Evolutionary conservation across 2,888 invertebrate species (phyloP), one percentile per base, ranked within the genome.

Genomic region (Criorhina ranunculi): DNA sequence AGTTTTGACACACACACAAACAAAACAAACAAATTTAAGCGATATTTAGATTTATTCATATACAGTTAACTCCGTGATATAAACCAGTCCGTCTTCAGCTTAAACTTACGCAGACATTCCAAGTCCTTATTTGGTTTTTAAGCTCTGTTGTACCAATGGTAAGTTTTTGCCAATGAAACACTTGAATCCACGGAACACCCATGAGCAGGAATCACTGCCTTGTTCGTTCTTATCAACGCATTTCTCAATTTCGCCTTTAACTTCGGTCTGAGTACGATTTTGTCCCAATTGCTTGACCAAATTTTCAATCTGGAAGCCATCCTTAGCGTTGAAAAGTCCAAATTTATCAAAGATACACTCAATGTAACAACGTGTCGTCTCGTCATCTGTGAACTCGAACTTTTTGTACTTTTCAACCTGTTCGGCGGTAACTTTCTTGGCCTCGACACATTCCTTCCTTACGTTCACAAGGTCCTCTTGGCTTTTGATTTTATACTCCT

Each of bases 141-240:
- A 88, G 87, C 91, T 91, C 60, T 91, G 89, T 88, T 91, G 91
- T 51, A 92, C 91, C 60, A 91, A 87, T 9, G 91, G 89, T 87
- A 91, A 86, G 81, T 91, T 91, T 89, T 92, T 91, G 88, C 89
- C 88, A 44, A 91, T 89, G 89, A 92, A 91, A 77, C 92, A 92
- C 88, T 90, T 91, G 87, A 92, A 91, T 87, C 91, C 91, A 49
- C 91, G 90, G 86, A 89, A 92, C 19, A 89, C 91, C 92, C 92
- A 92, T 75, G 89, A 81, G 80, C 89, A 91, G 29, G 90, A 88
- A 70, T 89, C 89, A 2, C 90, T 88, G 82, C 90, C 90, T 67
- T 91, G 90, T 53, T 90, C 91, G 81, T 91, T 91, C 86, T 90
- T 90, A 79, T 92, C 92, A 70, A 90, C 89, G 83, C 92, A 92